These are phyloP conservation scores for Mobula hypostoma DNA, from an alignment of 2,113 vertebrate species.

Conservation along the genomic window DNA sequence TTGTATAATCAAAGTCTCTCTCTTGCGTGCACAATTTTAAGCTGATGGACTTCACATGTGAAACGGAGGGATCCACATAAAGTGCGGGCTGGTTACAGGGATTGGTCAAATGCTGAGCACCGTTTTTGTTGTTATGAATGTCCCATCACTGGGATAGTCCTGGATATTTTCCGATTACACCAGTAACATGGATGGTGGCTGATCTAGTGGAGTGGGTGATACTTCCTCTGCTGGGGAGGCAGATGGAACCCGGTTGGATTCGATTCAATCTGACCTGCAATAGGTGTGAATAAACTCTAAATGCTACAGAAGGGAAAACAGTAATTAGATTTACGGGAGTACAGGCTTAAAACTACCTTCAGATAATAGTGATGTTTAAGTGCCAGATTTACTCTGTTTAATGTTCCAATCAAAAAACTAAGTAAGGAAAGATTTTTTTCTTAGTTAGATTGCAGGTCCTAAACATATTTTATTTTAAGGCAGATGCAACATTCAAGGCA, in stretches of 20 bases:
- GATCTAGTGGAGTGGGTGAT: neutral
- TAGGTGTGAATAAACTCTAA: slow-evolving; percentile 9
- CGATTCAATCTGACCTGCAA: neutral
- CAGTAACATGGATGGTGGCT: neutral
- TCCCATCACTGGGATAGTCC: neutral
- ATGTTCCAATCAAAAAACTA: neutral
- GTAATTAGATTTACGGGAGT: slow-evolving; percentile 1
- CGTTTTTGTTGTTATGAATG: neutral
- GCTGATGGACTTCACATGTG: neutral
- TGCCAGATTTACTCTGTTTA: neutral
- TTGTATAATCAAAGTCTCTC: too few relatives aligned
- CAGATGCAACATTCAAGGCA: neutral
- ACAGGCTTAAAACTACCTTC: neutral
- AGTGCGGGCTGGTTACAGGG: neutral
- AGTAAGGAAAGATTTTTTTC: neutral
- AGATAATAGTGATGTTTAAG: neutral
- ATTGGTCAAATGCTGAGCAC: neutral
- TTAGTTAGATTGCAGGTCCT: neutral
- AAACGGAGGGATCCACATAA: neutral
- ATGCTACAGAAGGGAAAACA: neutral
- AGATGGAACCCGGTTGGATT: slow-evolving; percentile 6
- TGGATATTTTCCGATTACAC: neutral
- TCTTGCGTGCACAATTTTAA: neutral
- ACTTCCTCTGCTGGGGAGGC: neutral
- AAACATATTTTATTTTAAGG: neutral